Conservation (phyloP, 2,888 invertebrate species). For the Lamellibrachia satsuma region DNA sequence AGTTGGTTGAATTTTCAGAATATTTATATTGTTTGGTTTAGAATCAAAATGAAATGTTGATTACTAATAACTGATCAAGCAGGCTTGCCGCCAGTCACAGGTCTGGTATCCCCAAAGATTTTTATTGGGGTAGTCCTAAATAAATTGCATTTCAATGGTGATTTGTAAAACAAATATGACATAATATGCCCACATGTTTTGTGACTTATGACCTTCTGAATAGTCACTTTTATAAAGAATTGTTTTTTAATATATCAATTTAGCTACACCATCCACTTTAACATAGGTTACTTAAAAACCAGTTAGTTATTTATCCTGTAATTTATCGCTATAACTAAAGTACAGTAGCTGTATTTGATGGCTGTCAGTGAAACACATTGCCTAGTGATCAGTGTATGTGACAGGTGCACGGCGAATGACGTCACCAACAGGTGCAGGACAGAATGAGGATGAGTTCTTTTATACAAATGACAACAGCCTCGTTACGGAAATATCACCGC, state of each 20-base stretch:
- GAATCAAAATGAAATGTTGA: too few species aligned
- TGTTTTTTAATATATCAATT: neutral
- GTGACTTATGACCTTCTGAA: neutral
- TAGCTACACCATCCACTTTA: slow-evolving; percentile 19
- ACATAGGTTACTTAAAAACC: neutral
- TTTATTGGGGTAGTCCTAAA: neutral
- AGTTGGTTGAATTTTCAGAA: too few species aligned
- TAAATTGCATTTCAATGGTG: neutral
- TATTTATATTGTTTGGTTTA: too few species aligned
- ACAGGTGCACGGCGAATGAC: neutral
- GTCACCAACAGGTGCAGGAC: neutral
- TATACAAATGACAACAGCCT: neutral
- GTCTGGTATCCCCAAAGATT: neutral
- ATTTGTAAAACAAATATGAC: neutral
- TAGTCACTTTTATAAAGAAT: neutral
- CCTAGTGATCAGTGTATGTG: neutral
- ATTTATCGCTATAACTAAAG: too few species aligned
- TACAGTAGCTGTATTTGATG: neutral
- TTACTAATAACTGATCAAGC: neutral
- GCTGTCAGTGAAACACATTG: neutral
- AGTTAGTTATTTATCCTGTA: too few species aligned
- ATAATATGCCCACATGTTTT: neutral
- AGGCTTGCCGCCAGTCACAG: neutral
- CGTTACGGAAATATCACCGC: neutral
- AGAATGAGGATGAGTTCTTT: neutral